Evolutionary conservation across 2,113 vertebrate species (phyloP), one percentile per base, ranked within the genome.

Genomic region (Myodes glareolus): DNA sequence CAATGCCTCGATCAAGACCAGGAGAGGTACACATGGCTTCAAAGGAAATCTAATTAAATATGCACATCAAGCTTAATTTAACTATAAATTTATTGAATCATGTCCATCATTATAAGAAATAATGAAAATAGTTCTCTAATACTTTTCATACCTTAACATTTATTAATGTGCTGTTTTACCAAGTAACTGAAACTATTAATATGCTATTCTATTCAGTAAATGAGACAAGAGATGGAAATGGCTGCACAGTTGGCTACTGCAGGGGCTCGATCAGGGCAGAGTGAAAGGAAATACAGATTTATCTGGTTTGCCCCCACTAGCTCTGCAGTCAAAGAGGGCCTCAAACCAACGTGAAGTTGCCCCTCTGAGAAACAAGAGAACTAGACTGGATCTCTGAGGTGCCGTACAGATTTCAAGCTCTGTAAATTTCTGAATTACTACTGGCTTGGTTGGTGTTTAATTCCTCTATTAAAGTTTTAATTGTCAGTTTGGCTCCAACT

Each of bases 361-460:
- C 75, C n/a, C 89, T 93, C 80, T 75, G 80, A 85, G 61, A 81
- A 92, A 93, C 45, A 31, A 85, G 1, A 75, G 39, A 88, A 70
- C 29, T 50, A 76, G 31, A 87, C 16, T 93, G 89, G 31, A 81
- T 75, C 73, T 87, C 80, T 61, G 63, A 92, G 12, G 72, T 75
- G 19, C 52, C 25, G 5, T 86, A 47, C 12, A 87, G 25, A 73
- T 90, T 78, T 86, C 73, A 73, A 72, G n/a, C 17, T 5, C 12
- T 73, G 76, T 92, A 33, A 80, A 80, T 91, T 84, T 86, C 17
- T 80, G 25, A 73, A 75, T 93, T 87, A 50, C n/a, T 73, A 10
- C 10, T n/a, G 58, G 25, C 55, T 39, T 93, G 31, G 39, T 6
- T 50, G 78, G 61, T 50, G 78, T 27, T 16, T 45, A 55, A 85